These are phyloP conservation scores for Atlantisia rogersi DNA, from an alignment of 2,113 vertebrate genomes.

Conservation along the genomic window DNA sequence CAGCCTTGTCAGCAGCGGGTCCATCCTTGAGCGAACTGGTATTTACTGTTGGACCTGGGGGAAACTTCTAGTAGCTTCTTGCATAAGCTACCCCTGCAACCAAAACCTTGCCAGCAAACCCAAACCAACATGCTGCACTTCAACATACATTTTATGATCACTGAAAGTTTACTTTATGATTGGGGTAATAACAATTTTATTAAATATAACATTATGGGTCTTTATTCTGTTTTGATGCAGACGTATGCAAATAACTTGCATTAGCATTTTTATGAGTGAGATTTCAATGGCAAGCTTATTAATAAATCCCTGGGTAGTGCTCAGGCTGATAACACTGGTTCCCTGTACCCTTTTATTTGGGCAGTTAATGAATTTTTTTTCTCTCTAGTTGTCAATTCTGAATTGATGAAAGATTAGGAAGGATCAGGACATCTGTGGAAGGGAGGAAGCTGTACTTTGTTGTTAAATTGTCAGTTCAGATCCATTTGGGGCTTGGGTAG, in stretches of 20 bases:
- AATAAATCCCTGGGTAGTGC: conserved; percentile 40
- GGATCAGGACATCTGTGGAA: neutral
- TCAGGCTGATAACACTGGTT: neutral
- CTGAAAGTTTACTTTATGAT: conserved; percentile 5
- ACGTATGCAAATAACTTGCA: conserved; percentile 33
- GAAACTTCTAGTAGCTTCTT: no score
- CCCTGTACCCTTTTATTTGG: neutral
- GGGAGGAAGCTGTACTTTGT: neutral
- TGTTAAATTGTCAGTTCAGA: neutral
- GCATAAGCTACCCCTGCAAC: no score
- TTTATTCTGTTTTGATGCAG: conserved; percentile 22
- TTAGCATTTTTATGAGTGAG: conserved; percentile 58
- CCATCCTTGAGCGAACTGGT: no score
- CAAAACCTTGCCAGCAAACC: no score
- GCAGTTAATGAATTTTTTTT: neutral
- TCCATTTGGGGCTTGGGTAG: neutral
- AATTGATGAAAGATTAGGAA: neutral
- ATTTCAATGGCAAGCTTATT: conserved; percentile 55
- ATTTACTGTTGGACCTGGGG: no score
- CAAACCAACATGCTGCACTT: neutral
- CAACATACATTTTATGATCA: neutral
- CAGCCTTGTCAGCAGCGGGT: no score
- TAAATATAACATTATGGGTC: neutral
- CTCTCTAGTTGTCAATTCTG: neutral
- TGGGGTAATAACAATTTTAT: conserved; percentile 8